phyloP scores from a whole-genome alignment of 2,113 vertebrate genomes.

The Genyomyrus donnyi region DNA sequence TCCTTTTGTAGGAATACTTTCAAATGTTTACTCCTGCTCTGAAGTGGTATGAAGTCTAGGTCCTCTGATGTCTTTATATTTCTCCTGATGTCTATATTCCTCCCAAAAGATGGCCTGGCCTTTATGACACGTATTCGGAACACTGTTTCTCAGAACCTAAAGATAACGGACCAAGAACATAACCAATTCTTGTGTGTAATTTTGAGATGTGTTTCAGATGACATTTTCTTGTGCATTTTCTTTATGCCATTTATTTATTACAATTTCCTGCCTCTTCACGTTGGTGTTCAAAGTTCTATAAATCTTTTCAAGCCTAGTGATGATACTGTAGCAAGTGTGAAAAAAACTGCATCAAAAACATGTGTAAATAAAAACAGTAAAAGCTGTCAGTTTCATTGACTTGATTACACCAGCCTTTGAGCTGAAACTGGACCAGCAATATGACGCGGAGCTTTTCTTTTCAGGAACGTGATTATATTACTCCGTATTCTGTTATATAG shows the following conservation, averaged over 20 bases:
- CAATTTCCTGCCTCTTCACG: background rate
- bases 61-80: background rate
- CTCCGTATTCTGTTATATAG: background rate
- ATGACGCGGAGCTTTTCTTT: background rate
- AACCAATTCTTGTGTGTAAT: background rate
- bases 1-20: background rate
- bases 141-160: background rate
- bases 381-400: background rate
- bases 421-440: background rate
- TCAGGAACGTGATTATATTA: background rate
- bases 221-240: background rate
- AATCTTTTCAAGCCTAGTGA: background rate
- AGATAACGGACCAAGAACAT: background rate
- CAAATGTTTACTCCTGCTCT: background rate
- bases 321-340: background rate
- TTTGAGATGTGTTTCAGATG: background rate
- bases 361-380: background rate
- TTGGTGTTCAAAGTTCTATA: background rate
- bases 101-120: background rate
- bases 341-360: background rate
- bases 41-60: background rate
- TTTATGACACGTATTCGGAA: background rate
- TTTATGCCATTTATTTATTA: background rate
- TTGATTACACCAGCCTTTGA: background rate
- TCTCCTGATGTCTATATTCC: background rate